Evolutionary conservation across 2,888 invertebrate species (phyloP).

Genomic region (Gordius sp.): DNA sequence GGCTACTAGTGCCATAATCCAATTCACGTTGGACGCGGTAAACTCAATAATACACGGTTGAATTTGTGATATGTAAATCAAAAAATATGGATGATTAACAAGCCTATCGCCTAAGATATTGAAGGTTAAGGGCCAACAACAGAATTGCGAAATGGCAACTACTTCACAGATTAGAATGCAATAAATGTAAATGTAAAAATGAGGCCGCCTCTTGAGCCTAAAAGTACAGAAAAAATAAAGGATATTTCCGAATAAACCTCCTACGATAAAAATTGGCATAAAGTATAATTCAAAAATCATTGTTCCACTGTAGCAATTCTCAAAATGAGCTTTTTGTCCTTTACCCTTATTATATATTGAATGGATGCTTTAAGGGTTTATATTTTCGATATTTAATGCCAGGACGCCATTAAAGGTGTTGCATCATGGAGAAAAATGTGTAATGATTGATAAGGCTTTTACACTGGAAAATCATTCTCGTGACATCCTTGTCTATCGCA

Average conservation of each 20-base stretch:
- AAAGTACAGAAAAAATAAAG: neutral
- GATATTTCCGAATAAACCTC: neutral
- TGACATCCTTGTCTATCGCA: too few relatives aligned
- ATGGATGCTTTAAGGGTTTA: too few relatives aligned
- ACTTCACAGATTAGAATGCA: neutral
- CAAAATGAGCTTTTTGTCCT: too few relatives aligned
- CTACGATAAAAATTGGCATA: neutral
- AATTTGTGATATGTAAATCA: neutral
- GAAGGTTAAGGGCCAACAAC: neutral
- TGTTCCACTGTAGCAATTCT: too few relatives aligned
- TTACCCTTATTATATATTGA: too few relatives aligned
- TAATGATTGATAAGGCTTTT: too few relatives aligned
- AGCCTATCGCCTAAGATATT: neutral
- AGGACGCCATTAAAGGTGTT: too few relatives aligned
- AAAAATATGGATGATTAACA: neutral
- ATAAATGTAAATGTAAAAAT: constrained; percentile 13
- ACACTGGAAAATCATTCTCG: too few relatives aligned
- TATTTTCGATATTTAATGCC: too few relatives aligned
- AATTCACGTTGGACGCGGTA: neutral
- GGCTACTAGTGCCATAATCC: constrained; percentile 6
- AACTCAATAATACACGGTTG: neutral
- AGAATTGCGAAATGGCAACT: neutral
- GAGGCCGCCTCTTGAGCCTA: neutral
- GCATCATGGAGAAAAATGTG: too few relatives aligned
- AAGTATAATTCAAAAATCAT: constrained; percentile 12